Conservation (phyloP, 2,797 vertebrate species). For the Paramormyrops hopkinsi region DNA sequence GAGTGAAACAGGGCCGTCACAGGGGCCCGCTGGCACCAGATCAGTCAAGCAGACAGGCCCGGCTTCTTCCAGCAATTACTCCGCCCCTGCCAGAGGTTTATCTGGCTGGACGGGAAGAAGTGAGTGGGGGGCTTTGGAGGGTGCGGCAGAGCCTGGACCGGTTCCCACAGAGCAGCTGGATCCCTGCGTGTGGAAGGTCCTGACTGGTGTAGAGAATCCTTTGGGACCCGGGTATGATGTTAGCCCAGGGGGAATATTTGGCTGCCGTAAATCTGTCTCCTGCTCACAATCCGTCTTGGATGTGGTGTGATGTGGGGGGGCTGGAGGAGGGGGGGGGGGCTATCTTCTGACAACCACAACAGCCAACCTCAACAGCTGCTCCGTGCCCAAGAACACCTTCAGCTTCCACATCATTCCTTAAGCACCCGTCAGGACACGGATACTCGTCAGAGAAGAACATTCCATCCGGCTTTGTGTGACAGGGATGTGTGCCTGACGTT, state of each 20-base stretch:
- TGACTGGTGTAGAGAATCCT: conserved; percentile 41
- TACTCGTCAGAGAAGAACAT: neutral
- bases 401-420: neutral
- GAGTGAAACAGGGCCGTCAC: conserved; percentile 16
- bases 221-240: conserved; percentile 27
- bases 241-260: conserved; percentile 22
- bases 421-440: neutral
- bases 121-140: conserved; percentile 36
- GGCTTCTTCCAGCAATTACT: conserved; percentile 71
- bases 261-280: conserved; percentile 17
- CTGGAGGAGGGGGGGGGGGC: neutral
- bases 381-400: neutral
- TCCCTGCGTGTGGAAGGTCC: conserved; percentile 47
- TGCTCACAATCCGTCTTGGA: neutral
- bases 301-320: neutral
- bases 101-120: conserved; percentile 63
- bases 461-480: neutral
- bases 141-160: conserved; percentile 42
- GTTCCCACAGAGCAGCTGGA: conserved; percentile 36
- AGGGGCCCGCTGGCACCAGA: conserved; percentile 62
- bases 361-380: neutral
- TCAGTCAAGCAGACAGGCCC: conserved; percentile 66
- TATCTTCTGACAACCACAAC: neutral
- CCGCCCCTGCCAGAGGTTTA: conserved; percentile 63
- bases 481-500: neutral